A percentile compares a stretch with the other conserved stretches of the same genome.
These are phyloP conservation scores for Arvicanthis niloticus DNA, from an alignment of 2,113 vertebrate species.

Conservation along the genomic window DNA sequence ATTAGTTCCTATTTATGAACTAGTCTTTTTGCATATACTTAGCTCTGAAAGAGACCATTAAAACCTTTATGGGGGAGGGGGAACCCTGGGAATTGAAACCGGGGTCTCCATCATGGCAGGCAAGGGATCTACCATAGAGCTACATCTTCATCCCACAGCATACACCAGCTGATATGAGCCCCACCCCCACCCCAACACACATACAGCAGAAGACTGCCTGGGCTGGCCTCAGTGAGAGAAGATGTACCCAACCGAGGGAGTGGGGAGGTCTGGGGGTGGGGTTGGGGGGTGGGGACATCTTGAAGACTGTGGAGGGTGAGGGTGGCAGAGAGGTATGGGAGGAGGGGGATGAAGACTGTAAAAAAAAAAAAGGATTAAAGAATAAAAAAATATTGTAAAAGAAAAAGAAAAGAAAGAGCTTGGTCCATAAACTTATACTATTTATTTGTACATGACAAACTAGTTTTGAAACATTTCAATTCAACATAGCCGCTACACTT, in stretches of 20 bases:
- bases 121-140: background rate
- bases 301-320: too few species aligned
- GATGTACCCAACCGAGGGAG: too few species aligned
- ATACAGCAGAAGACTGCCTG: too few species aligned
- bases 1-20: background rate
- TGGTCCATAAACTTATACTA: background rate
- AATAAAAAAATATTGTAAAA: too few species aligned
- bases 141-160: background rate
- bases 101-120: background rate
- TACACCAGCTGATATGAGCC: too few species aligned
- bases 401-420: background rate
- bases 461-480: constrained; percentile 32
- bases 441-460: background rate
- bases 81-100: background rate
- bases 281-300: too few species aligned
- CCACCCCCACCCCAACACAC: too few species aligned
- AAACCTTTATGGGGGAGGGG: background rate
- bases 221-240: too few species aligned
- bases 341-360: too few species aligned
- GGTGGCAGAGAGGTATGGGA: too few species aligned
- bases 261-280: too few species aligned
- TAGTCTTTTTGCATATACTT: constrained; percentile 8
- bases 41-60: constrained; percentile 50
- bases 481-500: background rate
- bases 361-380: too few species aligned